Conservation (phyloP, 2,797 vertebrate species). For the Cyprinodon diabolis region DNA sequence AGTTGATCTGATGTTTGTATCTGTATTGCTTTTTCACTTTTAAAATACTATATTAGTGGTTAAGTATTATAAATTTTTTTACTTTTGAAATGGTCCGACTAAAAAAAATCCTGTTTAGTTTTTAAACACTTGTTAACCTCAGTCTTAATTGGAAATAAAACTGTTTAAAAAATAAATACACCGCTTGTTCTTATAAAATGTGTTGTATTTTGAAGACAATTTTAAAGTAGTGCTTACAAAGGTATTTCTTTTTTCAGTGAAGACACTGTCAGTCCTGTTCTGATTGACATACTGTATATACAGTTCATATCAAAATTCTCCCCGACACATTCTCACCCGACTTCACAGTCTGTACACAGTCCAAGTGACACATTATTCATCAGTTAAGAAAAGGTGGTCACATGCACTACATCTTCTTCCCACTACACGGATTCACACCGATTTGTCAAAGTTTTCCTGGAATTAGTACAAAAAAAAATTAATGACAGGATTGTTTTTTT, state of each 20-base stretch:
- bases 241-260: constrained; percentile 82
- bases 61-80: constrained; percentile 22
- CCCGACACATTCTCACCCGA: constrained; percentile 50
- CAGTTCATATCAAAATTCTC: constrained; percentile 82
- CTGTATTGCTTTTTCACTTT: constrained; percentile 24
- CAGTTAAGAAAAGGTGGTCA: constrained; percentile 82
- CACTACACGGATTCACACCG: constrained; percentile 64
- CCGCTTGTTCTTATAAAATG: constrained; percentile 63
- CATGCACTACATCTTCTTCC: constrained; percentile 84
- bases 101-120: constrained; percentile 18
- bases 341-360: constrained; percentile 66
- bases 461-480: constrained; percentile 73
- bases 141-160: constrained; percentile 44
- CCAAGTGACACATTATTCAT: constrained; percentile 76
- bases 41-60: constrained; percentile 48
- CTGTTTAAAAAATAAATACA: constrained; percentile 37
- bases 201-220: constrained; percentile 91
- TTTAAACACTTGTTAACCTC: constrained; percentile 20
- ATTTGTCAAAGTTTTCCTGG: constrained; percentile 73
- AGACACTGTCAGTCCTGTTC: constrained; percentile 85
- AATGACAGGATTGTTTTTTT: constrained; percentile 67
- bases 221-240: constrained; percentile 89
- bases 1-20: neutral
- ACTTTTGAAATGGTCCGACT: constrained; percentile 5
- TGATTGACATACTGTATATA: constrained; percentile 81